These are phyloP conservation scores for Harpegnathos saltator DNA, from an alignment of 1,140 invertebrate genomes.

Conservation along the genomic window DNA sequence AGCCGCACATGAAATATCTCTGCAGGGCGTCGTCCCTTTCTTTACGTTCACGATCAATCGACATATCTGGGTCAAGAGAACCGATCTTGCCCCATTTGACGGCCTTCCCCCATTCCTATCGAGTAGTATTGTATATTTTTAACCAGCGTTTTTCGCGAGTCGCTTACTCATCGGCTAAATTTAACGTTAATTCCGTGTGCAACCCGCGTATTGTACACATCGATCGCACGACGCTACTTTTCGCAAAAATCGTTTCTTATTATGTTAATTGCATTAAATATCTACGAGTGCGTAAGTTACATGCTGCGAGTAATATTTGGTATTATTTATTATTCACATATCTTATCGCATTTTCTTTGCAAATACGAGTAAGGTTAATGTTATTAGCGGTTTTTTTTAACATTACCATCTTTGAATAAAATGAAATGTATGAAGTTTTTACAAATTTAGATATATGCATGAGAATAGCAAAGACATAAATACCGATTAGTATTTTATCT, in stretches of 20 bases:
- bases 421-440: background rate
- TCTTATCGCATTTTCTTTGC: background rate
- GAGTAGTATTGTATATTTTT: constrained; percentile 68
- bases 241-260: constrained; percentile 27
- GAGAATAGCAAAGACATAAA: too few species aligned
- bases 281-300: background rate
- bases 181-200: constrained; percentile 58
- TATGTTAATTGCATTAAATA: background rate
- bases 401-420: background rate
- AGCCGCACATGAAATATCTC: constrained; percentile 32
- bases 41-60: constrained; percentile 34
- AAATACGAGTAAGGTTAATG: background rate
- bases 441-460: background rate
- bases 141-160: constrained; percentile 20
- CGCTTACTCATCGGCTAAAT: constrained; percentile 72
- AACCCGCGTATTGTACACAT: background rate
- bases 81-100: constrained; percentile 34
- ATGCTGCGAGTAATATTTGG: background rate
- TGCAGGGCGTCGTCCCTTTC: background rate
- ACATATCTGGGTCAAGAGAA: constrained; percentile 65
- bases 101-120: constrained; percentile 25
- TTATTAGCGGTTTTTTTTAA: background rate
- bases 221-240: constrained; percentile 1
- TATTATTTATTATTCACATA: background rate
- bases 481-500: too few species aligned